These are phyloP conservation scores for Polyodon spathula DNA, from an alignment of 2,113 vertebrate genomes.

Conservation along the genomic window DNA sequence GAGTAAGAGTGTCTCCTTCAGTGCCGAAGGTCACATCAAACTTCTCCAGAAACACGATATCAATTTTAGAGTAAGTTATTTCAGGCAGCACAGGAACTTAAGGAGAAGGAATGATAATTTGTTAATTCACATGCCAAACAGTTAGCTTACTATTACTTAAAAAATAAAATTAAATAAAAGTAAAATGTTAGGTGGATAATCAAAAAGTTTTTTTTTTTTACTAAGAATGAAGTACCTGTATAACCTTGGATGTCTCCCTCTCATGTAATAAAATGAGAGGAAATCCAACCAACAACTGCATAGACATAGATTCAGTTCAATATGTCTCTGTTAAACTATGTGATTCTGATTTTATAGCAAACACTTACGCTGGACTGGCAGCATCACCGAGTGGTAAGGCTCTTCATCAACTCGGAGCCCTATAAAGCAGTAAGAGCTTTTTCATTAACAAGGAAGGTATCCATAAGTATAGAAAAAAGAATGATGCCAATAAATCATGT, in stretches of 20 bases:
- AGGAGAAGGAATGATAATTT: neutral
- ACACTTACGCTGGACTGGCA: conserved; percentile 68
- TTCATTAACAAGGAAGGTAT: neutral
- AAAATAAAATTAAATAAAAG: no score
- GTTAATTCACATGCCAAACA: no score
- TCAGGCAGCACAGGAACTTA: conserved; percentile 69
- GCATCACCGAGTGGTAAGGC: conserved; percentile 59
- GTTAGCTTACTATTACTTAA: no score
- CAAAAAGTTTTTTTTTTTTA: no score
- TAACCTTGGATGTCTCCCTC: no score
- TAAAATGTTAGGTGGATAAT: no score
- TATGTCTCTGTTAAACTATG: no score
- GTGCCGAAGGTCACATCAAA: conserved; percentile 81
- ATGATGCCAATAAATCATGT: conserved; percentile 7
- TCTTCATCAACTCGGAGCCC: conserved; percentile 74
- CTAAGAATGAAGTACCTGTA: no score
- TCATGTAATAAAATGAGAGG: no score
- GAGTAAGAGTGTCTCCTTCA: conserved; percentile 74
- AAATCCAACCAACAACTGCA: no score
- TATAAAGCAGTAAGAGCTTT: conserved; percentile 31
- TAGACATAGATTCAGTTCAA: no score
- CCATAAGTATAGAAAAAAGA: no score
- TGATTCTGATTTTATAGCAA: neutral
- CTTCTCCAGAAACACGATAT: conserved; percentile 79
- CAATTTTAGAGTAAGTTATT: conserved; percentile 76